Conservation (phyloP, 2,888 invertebrate species). For the Aricia artaxerxes region DNA sequence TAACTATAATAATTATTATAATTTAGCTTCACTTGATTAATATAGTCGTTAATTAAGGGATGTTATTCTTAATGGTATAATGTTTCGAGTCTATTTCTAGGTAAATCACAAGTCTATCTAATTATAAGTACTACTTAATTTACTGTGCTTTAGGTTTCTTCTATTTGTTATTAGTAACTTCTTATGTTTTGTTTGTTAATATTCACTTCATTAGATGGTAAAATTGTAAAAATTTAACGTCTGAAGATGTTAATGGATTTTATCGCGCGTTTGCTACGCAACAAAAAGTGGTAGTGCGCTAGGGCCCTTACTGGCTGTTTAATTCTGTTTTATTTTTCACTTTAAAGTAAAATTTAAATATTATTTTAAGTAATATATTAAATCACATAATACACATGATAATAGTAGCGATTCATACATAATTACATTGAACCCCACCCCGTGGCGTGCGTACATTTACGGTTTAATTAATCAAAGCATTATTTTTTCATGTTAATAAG, state of each 20-base stretch:
- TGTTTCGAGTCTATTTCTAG: background rate
- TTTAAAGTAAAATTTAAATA: too few species aligned
- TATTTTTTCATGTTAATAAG: background rate
- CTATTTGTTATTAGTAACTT: too few species aligned
- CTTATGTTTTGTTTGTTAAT: too few species aligned
- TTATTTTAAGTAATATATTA: background rate
- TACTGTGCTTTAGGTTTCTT: too few species aligned
- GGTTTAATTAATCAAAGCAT: slow-evolving; percentile 18
- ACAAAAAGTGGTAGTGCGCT: too few species aligned
- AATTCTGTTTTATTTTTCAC: too few species aligned
- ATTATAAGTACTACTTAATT: too few species aligned
- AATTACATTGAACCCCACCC: background rate
- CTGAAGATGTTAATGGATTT: too few species aligned
- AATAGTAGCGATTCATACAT: background rate
- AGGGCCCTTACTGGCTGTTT: too few species aligned
- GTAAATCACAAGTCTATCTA: background rate
- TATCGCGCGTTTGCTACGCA: too few species aligned
- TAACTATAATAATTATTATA: background rate
- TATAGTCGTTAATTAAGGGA: background rate
- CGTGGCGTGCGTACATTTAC: background rate
- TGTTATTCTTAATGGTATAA: background rate
- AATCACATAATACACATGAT: background rate
- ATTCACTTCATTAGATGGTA: too few species aligned
- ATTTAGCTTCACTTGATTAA: background rate
- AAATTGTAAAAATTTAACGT: too few species aligned